These are phyloP conservation scores for Aythya baeri DNA, from an alignment of 2,113 vertebrate species.

Conservation along the genomic window DNA sequence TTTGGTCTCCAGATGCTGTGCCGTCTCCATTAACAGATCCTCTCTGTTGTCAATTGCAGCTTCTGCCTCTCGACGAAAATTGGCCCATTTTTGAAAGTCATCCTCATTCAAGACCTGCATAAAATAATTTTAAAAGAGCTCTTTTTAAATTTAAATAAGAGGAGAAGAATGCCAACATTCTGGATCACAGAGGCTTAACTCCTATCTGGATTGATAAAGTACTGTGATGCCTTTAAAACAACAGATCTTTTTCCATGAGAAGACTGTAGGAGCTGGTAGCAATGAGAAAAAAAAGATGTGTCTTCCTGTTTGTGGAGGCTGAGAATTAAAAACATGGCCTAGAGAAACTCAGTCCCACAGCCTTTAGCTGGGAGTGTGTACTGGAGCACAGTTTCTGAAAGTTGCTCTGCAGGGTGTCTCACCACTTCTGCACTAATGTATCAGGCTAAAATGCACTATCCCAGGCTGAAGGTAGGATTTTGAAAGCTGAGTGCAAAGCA, in stretches of 20 bases:
- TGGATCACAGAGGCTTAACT: background rate
- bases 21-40: conserved; percentile 82
- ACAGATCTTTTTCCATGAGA: background rate
- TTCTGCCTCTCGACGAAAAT: conserved; percentile 83
- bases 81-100: conserved; percentile 85
- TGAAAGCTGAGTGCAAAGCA: background rate
- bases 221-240: background rate
- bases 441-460: background rate
- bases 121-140: background rate
- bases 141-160: conserved; percentile 9
- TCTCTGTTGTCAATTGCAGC: conserved; percentile 84
- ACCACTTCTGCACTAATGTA: background rate
- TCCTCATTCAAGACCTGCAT: conserved; percentile 84
- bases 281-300: background rate
- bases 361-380: background rate
- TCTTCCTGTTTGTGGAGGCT: background rate
- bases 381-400: background rate
- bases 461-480: background rate
- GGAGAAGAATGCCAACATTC: background rate
- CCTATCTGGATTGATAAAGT: background rate
- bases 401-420: background rate
- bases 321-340: background rate
- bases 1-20: conserved; percentile 80
- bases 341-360: background rate
- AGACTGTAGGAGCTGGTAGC: background rate